phyloP scores from a whole-genome alignment of 2,888 invertebrate species.

The Antheraea assamensis region DNA sequence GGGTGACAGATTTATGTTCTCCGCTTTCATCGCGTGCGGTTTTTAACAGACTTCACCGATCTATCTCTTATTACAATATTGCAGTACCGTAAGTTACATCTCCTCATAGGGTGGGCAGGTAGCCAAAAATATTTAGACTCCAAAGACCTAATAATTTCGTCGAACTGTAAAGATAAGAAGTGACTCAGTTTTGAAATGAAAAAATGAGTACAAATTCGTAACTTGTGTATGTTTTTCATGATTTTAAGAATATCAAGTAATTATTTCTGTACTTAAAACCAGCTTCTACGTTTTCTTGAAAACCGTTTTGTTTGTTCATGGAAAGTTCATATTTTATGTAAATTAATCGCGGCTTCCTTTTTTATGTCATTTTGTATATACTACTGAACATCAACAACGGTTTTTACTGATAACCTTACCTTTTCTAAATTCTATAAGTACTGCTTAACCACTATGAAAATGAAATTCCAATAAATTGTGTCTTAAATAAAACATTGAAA shows the following conservation, averaged over 20 bases:
- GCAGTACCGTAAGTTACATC: background rate
- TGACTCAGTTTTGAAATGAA: background rate
- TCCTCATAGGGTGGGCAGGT: background rate
- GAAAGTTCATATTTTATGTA: no score
- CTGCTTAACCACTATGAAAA: no score
- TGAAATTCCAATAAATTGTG: no score
- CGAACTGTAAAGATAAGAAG: background rate
- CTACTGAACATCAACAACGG: no score
- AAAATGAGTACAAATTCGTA: background rate
- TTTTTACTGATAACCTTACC: no score
- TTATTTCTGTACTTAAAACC: background rate
- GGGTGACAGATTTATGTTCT: constrained; percentile 54
- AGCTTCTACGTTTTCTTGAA: no score
- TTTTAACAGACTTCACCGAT: constrained; percentile 26
- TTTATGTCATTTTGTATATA: no score
- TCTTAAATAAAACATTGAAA: no score
- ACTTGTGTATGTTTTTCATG: background rate
- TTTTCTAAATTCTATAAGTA: no score
- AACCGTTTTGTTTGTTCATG: no score
- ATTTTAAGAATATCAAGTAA: background rate
- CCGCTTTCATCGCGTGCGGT: constrained; percentile 44
- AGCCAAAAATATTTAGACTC: constrained; percentile 2
- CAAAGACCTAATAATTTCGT: background rate
- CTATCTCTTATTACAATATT: constrained; percentile 14
- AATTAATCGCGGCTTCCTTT: no score